Evolutionary conservation across 2,113 vertebrate genomes (phyloP), one percentile per base, ranked within the genome.

Genomic region (Cacatua alba): DNA sequence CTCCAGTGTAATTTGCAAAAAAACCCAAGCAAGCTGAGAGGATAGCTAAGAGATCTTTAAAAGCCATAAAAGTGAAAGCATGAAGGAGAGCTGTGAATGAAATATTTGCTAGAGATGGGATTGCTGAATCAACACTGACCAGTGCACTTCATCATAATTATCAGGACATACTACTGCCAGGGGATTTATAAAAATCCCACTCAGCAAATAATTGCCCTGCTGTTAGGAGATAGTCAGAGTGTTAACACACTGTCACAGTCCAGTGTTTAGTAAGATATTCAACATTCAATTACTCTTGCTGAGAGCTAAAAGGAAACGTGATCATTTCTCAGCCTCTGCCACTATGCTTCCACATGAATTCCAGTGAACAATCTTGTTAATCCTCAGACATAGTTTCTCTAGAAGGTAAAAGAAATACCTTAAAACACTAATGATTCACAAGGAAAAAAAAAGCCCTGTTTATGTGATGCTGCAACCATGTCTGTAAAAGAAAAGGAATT

Each of bases 61-160:
- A 96, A 95, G 91, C 90, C 81, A 97, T 97, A 98, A 97, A 96
- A 97, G 90, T 94, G 86, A 96, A 98, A 97, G 95, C 96, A 97
- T 97, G 90, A 98, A 97, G 88, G 96, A 97, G 97, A 97, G 74
- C 90, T 81, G 95, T 94, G 97, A 98, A 98, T 97, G 98, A 98
- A 98, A 95, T 98, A 98, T 97, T 97, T 98, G 97, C 95, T 82
- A 85, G 92, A 95, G 90, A 94, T 72, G 95, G 88, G 95, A 94
- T 92, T 98, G 98, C 98, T 98, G 99, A 99, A 98, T 99, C 98
- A 98, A 99, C 98, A 98, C 98, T 98, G 99, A 98, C 98, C 98
- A 98, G 77, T 97, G 96, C 98, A 98, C 98, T 99, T 98, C 98
- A 98, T 99, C 99, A 99, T 98, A 98, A 99, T 99, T 98, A 99